phyloP scores from a whole-genome alignment of 92 coral and sea anemone genomes.

The Actinostola sp. region DNA sequence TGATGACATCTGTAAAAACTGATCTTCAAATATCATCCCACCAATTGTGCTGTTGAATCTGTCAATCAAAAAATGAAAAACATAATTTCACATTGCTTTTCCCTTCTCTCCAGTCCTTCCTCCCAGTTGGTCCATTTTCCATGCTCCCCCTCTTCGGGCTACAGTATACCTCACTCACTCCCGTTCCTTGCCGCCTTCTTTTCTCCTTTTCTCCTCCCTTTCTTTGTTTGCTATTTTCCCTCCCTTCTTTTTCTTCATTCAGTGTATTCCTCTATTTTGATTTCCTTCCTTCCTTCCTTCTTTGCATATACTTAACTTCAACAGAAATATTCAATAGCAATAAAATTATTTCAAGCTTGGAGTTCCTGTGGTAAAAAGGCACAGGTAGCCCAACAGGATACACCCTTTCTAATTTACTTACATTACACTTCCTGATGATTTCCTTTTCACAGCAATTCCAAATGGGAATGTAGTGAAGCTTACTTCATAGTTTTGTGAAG shows the following conservation, averaged over 20 bases:
- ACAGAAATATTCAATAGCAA: background rate
- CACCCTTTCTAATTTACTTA: constrained; percentile 38
- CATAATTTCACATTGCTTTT: background rate
- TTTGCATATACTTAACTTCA: no score
- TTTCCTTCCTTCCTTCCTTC: no score
- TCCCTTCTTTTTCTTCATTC: no score
- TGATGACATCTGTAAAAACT: constrained; percentile 90
- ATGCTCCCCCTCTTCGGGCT: no score
- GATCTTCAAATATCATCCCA: constrained; percentile 96
- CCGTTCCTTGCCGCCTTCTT: no score
- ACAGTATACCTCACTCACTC: no score
- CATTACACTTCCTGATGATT: constrained; percentile 87
- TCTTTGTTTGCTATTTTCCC: no score
- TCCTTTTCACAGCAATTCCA: constrained; percentile 87
- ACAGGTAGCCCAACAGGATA: background rate
- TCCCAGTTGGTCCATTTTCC: no score
- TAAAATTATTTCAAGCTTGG: background rate
- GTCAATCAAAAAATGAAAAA: background rate
- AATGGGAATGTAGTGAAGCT: constrained; percentile 86
- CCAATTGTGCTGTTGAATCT: constrained; percentile 92
- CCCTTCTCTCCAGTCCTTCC: no score
- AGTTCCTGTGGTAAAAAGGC: constrained; percentile 3
- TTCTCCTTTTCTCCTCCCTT: no score
- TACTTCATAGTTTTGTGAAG: constrained; percentile 75
- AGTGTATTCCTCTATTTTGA: no score